Base-by-base conservation (phyloP, 2,888 invertebrate genomes). In the Phortica magna region DNA sequence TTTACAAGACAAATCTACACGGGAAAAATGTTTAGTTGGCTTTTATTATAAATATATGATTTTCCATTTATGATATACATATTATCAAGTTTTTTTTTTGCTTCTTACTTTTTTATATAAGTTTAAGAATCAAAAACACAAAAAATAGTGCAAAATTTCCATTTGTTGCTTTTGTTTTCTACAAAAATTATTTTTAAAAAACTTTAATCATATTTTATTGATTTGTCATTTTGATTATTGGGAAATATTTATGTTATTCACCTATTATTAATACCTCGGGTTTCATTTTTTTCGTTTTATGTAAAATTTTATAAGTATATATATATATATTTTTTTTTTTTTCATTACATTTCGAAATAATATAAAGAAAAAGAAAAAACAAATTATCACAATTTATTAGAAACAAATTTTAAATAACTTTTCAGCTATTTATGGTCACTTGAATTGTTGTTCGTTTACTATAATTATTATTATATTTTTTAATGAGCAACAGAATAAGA, bases 331-430 rank as follows among this genome's bases (percentile, higher is more conserved):
- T 55, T 31, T 31, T n/a, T 67, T 71, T 55, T 67, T 6, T 12
- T 61, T 72, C 22, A 42, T 73, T 61, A 61, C 61, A n/a, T 59
- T 59, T 42, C 17, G 61, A 73, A 10, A 68, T 39, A 68, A 68
- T 43, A 68, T 43, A 14, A 68, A 10, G 17, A 43, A 48, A 68
- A 42, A 41, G n/a, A 67, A 68, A 19, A 68, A 68, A 55, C 55
- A 71, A 71, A 71, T 71, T 71, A 71, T 71, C 70, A 71, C 70
- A 71, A 53, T 71, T 31, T 53, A 53, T 55, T 71, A 71, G 70
- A 71, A 71, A 71, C 70, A 71, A 71, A 71, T 71, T 71, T 71
- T 7, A 71, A 71, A 71, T 71, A 71, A 71, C 70, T 71, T 71
- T 55, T 31, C 19, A 53, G 53, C 14, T 55, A 71, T 53, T 71